phyloP scores from a whole-genome alignment of 2,888 invertebrate genomes.

The Pseudococcus jackbeardsleyi region DNA sequence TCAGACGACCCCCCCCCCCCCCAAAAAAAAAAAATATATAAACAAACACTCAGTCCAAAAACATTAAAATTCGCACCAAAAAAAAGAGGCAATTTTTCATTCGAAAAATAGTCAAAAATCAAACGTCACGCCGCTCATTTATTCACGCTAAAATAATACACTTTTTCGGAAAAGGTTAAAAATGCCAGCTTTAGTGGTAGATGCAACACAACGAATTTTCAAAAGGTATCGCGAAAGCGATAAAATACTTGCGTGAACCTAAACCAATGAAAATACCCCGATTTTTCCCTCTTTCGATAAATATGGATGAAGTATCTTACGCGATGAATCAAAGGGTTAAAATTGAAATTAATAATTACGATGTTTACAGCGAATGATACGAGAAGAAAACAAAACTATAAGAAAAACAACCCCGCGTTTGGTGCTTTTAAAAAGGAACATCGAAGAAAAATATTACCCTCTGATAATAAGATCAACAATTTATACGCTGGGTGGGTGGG shows the following conservation, averaged over 20 bases:
- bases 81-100: too few relatives aligned
- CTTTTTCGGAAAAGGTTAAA: constrained; percentile 5
- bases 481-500: too few relatives aligned
- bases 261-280: neutral
- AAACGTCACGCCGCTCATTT: neutral
- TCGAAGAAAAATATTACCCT: neutral
- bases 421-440: too few relatives aligned
- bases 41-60: too few relatives aligned
- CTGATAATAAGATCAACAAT: neutral
- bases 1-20: too few relatives aligned
- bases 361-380: neutral
- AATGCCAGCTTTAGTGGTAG: neutral
- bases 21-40: too few relatives aligned
- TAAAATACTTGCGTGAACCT: neutral
- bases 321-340: neutral
- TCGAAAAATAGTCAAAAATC: neutral
- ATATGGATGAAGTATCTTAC: neutral
- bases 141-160: neutral
- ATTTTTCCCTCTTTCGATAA: neutral
- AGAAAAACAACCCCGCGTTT: too few relatives aligned
- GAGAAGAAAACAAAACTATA: neutral
- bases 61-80: too few relatives aligned
- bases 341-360: neutral
- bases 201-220: neutral
- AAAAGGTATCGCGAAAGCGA: neutral